Evolutionary conservation across 2,797 vertebrate genomes (phyloP), one percentile per base, ranked within the genome.

Genomic region (Aythya fuligula): DNA sequence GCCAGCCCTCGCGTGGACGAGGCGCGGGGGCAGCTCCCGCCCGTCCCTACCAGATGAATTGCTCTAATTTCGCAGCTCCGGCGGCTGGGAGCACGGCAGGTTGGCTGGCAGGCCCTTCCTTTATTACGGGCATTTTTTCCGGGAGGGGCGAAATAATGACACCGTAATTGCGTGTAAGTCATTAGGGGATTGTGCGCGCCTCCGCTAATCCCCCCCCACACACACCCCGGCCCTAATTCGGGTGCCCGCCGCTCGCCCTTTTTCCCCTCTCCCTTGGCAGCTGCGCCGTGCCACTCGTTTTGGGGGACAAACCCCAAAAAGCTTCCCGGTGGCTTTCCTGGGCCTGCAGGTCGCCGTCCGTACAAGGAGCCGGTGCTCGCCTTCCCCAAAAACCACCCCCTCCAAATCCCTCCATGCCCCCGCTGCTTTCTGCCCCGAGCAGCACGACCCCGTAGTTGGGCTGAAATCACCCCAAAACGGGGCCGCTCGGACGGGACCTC

Each of bases 401-500:
- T 43, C 58, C 24, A 39, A 11, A 13, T 30, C 9, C 7, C 13
- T 30, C 11, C 18, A 12, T 61, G 9, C 7, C 13, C n/a, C 32
- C 1, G 8, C 6, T 38, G 45, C n/a, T 51, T 51, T 51, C 49
- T 25, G 13, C 28, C 47, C 34, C 22, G 39, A 5, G 67, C 30
- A 87, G 56, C 70, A 92, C 53, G 1, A 19, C 38, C 65, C 22
- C 27, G 81, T 86, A 43, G 5, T 36, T 62, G 64, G 69, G 56
- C 41, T 75, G 19, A 81, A 94, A 80, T 54, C 36, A 92, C 89
- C 91, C 84, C 69, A 84, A 91, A 94, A 83, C 70, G 90, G 95
- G 96, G 96, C 93, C 94, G 74, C 94, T 96, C 90, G 94, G 96
- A 93, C 72, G 41, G 89, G 94, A 86, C n/a, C 36, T 32, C 57